phyloP scores from a whole-genome alignment of 2,113 vertebrate species.

The Sebastes fasciatus region DNA sequence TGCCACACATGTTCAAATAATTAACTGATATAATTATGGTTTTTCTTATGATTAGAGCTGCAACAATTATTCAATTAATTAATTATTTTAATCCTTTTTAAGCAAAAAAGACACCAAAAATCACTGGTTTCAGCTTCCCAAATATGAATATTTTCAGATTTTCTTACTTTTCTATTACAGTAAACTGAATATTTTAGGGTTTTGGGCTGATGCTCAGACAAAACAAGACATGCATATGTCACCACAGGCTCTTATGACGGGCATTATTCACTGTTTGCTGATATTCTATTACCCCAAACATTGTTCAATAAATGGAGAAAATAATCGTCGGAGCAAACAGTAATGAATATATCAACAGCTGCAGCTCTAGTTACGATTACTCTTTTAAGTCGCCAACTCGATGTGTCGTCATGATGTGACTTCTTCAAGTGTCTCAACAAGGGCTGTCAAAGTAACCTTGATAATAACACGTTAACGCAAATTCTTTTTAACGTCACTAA shows the following conservation, averaged over 20 bases:
- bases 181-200: background rate
- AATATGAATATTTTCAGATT: background rate
- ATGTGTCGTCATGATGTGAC: no score
- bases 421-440: no score
- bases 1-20: background rate
- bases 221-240: background rate
- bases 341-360: no score
- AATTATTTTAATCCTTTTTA: background rate
- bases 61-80: background rate
- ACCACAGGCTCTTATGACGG: no score
- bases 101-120: background rate
- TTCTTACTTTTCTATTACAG: background rate
- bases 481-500: no score
- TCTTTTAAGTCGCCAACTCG: no score
- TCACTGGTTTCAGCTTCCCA: background rate
- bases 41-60: background rate
- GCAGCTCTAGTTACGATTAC: no score
- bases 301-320: no score
- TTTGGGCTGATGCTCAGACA: background rate
- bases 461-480: no score
- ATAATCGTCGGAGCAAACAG: no score
- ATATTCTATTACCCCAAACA: background rate
- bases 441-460: no score
- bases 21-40: background rate
- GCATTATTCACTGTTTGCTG: background rate